Conservation (phyloP, 2,888 invertebrate species). For the Cosmia trapezina region DNA sequence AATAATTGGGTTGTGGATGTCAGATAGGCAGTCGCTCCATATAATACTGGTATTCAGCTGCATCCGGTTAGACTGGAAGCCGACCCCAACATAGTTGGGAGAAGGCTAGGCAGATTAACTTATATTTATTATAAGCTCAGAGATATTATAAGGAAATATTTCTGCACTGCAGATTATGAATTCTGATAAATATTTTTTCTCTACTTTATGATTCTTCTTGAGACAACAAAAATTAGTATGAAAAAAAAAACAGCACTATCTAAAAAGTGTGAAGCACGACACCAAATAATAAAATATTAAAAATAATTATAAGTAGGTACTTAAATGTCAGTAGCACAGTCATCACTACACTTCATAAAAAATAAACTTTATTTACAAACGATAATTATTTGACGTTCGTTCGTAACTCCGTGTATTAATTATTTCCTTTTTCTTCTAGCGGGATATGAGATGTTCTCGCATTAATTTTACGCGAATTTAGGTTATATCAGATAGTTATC, state of each 20-base stretch:
- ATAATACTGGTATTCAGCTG: no score
- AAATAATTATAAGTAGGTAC: background rate
- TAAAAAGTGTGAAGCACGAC: slow-evolving; percentile 12
- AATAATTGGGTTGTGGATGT: no score
- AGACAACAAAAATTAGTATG: background rate
- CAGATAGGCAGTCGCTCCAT: no score
- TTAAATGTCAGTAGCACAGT: slow-evolving; percentile 14
- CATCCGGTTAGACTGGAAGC: no score
- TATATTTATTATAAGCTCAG: background rate
- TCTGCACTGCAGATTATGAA: background rate
- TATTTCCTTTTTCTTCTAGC: slow-evolving; percentile 51
- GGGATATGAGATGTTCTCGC: slow-evolving; percentile 31
- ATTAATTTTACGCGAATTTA: slow-evolving; percentile 62
- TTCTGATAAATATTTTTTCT: background rate
- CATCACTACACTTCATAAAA: slow-evolving; percentile 39
- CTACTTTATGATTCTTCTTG: no score
- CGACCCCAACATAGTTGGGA: no score
- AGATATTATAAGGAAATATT: background rate
- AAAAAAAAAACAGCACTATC: background rate
- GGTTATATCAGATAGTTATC: slow-evolving; percentile 64
- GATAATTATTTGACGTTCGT: slow-evolving; percentile 49
- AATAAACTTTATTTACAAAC: slow-evolving; percentile 21
- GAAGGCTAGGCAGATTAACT: no score
- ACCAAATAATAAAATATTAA: slow-evolving; percentile 10
- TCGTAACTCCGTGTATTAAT: slow-evolving; percentile 51